phyloP scores from a whole-genome alignment of 1,140 invertebrate genomes.

The Magallana gigas region DNA sequence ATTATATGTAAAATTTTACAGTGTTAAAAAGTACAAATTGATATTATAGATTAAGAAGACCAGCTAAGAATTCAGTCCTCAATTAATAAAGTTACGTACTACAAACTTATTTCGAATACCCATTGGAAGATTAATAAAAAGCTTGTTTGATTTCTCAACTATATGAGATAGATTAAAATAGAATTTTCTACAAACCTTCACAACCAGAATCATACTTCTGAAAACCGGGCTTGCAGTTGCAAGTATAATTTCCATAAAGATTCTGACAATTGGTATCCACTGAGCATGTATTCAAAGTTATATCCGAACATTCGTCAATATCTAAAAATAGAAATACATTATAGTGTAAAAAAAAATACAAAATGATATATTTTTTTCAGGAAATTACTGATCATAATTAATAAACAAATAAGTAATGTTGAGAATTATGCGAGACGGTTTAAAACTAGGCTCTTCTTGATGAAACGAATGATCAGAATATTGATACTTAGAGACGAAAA shows the following conservation, averaged over 20 bases:
- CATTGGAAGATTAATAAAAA: not conserved
- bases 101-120: too few relatives aligned
- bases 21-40: too few relatives aligned
- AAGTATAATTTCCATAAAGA: too few relatives aligned
- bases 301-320: too few relatives aligned
- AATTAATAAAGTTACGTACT: not conserved
- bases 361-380: not conserved
- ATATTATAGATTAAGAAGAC: too few relatives aligned
- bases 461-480: not conserved
- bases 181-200: not conserved
- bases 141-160: not conserved
- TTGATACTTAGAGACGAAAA: too few relatives aligned
- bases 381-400: not conserved
- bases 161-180: not conserved
- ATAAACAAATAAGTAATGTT: not conserved
- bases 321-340: not conserved
- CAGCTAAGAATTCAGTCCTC: too few relatives aligned
- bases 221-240: too few relatives aligned
- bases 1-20: too few relatives aligned
- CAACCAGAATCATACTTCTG: too few relatives aligned
- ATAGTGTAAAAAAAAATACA: not conserved
- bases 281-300: too few relatives aligned
- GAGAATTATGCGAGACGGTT: not conserved
- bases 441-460: not conserved
- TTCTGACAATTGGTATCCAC: too few relatives aligned